These are phyloP conservation scores for Ectropis crepuscularia DNA, from an alignment of 2,888 invertebrate species.

Conservation along the genomic window DNA sequence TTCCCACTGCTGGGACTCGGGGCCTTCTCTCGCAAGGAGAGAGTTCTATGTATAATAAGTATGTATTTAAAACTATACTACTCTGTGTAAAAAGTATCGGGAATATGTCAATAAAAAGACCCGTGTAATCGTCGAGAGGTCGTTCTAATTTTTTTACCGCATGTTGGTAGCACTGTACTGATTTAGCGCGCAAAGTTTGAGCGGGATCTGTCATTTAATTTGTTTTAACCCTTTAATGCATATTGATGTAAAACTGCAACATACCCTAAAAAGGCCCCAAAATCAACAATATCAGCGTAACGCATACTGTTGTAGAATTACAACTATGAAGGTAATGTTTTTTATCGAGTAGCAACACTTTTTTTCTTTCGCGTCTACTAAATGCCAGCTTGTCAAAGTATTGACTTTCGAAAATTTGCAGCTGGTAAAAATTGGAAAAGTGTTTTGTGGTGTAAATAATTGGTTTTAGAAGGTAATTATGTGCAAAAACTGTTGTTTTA, in stretches of 20 bases:
- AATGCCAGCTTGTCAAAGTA: slow-evolving; percentile 32
- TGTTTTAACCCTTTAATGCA: too few species aligned
- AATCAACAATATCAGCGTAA: slow-evolving; percentile 6
- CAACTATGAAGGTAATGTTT: slow-evolving; percentile 8
- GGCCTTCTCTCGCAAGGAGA: too few species aligned
- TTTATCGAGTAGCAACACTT: slow-evolving; percentile 14
- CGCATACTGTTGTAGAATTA: slow-evolving; percentile 12
- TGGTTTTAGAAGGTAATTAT: slow-evolving; percentile 46
- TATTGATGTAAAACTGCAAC: slow-evolving; percentile 3
- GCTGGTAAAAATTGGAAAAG: slow-evolving; percentile 43
- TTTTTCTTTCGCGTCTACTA: slow-evolving; percentile 36
- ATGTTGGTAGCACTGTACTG: too few species aligned
- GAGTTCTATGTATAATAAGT: too few species aligned
- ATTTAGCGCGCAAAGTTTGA: too few species aligned
- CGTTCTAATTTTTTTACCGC: too few species aligned
- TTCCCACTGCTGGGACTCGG: too few species aligned
- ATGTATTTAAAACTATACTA: too few species aligned
- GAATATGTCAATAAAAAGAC: too few species aligned
- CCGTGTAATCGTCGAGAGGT: too few species aligned
- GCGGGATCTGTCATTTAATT: too few species aligned
- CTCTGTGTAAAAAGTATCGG: too few species aligned
- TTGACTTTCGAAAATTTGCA: slow-evolving; percentile 29
- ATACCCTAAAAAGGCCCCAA: slow-evolving; percentile 1
- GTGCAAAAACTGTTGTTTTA: slow-evolving; percentile 44
- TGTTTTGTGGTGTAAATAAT: slow-evolving; percentile 45